Base-by-base conservation (phyloP, 2,888 invertebrate genomes). In the Aspidiotus destructor region DNA sequence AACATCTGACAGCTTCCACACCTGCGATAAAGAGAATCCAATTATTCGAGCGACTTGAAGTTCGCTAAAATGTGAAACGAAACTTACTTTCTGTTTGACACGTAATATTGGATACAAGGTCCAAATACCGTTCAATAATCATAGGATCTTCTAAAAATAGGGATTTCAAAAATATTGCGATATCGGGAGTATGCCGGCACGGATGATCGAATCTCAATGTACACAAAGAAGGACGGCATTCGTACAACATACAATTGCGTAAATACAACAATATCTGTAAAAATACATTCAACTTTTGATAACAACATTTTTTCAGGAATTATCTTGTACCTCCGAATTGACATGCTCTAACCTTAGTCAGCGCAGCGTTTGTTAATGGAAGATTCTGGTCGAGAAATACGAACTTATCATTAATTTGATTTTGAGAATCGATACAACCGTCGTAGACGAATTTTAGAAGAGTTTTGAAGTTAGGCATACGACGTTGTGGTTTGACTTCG, bases 181-280 rank as follows among this genome's bases (percentile, higher is more conserved):
- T 67, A 60, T 48, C 13, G 5, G 67, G 67, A 28, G 67, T 60
- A 58, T 67, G 41, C 0, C 17, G 17, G 17, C 67, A 67, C 7
- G 67, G 67, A 15, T 67, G 67, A 17, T 58, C 58, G n/a, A 67
- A 67, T 60, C 60, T 67, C 41, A 58, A 55, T 9, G 58, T 58
- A 28, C 67, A 67, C 10, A 67, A 44, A 8, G 67, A 60, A 17
- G 48, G 17, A 15, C 60, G 60, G 41, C 67, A 67, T 13, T 67
- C 67, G 15, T 67, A 67, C 60, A 67, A 40, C 40, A 67, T 42
- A 17, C 67, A 67, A 8, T 41, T 58, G 10, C 67, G 57, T 60
- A 67, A 13, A 44, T 58, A 58, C 10, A 60, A 9, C 6, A 67
- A n/a, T 15, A 67, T 60, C 67, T 67, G 44, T 40, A 60, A 65